Evolutionary conservation across 2,888 invertebrate species (phyloP).

Genomic region (Zygaena filipendulae): DNA sequence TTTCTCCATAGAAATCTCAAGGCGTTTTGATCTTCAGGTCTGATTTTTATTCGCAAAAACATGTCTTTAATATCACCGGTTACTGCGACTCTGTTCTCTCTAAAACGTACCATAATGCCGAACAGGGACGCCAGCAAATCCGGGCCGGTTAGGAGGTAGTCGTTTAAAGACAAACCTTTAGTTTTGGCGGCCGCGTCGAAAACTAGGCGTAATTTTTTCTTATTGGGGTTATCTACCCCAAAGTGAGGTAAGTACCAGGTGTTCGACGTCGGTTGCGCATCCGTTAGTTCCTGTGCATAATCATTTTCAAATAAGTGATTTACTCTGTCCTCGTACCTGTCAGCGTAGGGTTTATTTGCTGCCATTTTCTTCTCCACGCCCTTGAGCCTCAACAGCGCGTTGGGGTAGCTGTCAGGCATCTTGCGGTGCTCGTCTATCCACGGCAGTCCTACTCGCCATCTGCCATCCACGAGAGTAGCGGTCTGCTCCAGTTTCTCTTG

Average conservation of each 20-base stretch:
- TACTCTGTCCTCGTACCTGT: not conserved
- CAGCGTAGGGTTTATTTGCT: not conserved
- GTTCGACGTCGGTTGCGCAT: not conserved
- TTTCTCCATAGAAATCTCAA: slow-evolving; percentile 3
- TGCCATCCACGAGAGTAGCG: not conserved
- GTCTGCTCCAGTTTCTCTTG: not conserved
- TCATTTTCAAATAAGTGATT: not conserved
- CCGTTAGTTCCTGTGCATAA: not conserved
- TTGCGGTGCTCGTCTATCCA: not conserved
- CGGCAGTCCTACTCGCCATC: not conserved
- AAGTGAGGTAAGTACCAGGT: not conserved
- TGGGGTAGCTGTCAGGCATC: not conserved
- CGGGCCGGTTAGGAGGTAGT: slow-evolving; percentile 16
- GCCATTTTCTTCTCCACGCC: not conserved
- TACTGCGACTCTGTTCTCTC: slow-evolving; percentile 25
- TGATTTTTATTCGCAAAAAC: slow-evolving; percentile 14
- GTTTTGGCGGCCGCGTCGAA: slow-evolving; percentile 16
- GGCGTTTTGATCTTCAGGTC: slow-evolving; percentile 11
- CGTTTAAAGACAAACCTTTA: slow-evolving; percentile 15
- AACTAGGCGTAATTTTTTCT: slow-evolving; percentile 15
- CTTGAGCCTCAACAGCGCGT: not conserved
- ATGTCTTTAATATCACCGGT: slow-evolving; percentile 16
- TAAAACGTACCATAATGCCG: slow-evolving; percentile 28
- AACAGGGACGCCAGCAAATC: slow-evolving; percentile 21
- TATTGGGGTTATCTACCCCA: not conserved